A percentile compares a stretch with the other conserved stretches of the same genome.
Conservation (phyloP, 2,797 vertebrate genomes). For the Poecilia picta region DNA sequence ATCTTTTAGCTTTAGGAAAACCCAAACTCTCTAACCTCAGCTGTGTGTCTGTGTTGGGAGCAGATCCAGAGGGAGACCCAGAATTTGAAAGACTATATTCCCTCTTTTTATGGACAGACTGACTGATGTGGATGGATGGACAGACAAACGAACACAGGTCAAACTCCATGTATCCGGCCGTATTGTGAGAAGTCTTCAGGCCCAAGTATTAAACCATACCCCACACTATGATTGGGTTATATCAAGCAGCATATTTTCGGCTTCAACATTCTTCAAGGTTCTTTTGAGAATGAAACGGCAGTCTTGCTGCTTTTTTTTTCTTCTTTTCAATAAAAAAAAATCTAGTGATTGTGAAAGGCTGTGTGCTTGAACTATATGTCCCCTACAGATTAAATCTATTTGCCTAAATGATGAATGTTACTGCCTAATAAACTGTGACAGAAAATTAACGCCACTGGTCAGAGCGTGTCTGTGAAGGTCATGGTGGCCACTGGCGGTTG, state of each 20-base stretch:
- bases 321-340: constrained; percentile 24
- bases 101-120: not conserved
- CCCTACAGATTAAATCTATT: constrained; percentile 56
- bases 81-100: not conserved
- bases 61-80: not conserved
- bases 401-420: constrained; percentile 73
- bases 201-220: not conserved
- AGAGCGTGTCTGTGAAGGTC: constrained; percentile 64
- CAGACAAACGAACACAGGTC: not conserved
- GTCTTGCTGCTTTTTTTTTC: constrained; percentile 6
- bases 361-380: constrained; percentile 32
- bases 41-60: not conserved
- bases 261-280: constrained; percentile 44
- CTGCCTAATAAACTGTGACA: constrained; percentile 70
- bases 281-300: constrained; percentile 41
- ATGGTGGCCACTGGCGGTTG: constrained; percentile 41
- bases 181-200: not conserved
- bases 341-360: constrained; percentile 28
- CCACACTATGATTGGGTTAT: constrained; percentile 34
- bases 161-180: not conserved
- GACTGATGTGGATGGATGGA: not conserved
- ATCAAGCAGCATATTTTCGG: constrained; percentile 19
- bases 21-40: not conserved
- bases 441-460: constrained; percentile 62
- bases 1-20: not conserved